Evolutionary conservation across 2,797 vertebrate species (phyloP), one percentile per base, ranked within the genome.

Genomic region (Sebastes elongatus): DNA sequence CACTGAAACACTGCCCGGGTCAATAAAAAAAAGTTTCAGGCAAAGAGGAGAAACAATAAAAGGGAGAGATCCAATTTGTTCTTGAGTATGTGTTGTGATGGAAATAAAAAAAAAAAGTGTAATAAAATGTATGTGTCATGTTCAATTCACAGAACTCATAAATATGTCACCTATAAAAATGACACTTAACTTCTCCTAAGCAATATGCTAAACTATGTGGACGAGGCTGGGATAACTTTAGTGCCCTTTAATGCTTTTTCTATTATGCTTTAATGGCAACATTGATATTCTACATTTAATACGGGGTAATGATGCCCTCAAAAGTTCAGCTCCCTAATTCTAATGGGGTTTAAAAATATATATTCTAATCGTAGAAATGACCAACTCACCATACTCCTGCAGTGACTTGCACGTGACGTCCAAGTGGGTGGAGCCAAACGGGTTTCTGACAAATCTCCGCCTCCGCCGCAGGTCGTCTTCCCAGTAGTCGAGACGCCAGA

Each of bases 401-500:
- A 97, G 95, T 0, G 96, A 93, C 92, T 97, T 99, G 90, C 97
- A 97, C 46, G 95, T 78, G n/a, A 97, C 96, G 81, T 99, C 97
- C 70, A 96, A 93, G 80, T 99, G 98, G 92, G 98, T 97, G 86
- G 97, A 99, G 79, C 99, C 99, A 85, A 98, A 98, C 3, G 98
- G 97, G 83, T 99, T 99, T 76, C 97, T 97, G 83, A 99, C 96
- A 82, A 99, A 99, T 83, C 98, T 95, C 83, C 98, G 96, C 90
- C 99, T 95, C 57, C 98, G 94, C 32, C 99, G 96, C 81, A 99
- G 96, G 93, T 99, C 98, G 7, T 99, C 98, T 82, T 99, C 99
- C 99, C 98, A 99, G 94, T 99, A 99, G 94, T 99, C 99, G 79
- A 99, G 96, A 80, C 98, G 97, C 99, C 99, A 99, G 94, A 98